Evolutionary conservation across 2,888 invertebrate species (phyloP).

Genomic region (Cerastis leucographa): DNA sequence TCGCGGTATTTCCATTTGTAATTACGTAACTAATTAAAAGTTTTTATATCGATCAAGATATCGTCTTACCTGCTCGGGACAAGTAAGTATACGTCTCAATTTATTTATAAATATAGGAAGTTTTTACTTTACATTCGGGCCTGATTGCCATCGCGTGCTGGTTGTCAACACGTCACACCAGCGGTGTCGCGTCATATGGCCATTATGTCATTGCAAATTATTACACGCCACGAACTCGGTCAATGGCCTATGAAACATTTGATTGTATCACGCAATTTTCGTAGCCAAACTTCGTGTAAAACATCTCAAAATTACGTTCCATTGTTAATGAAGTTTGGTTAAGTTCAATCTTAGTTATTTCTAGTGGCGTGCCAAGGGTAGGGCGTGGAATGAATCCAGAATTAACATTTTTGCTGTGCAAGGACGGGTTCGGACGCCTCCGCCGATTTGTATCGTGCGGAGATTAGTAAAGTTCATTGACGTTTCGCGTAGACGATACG

Average conservation of each 20-base stretch:
- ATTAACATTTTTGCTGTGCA: slow-evolving; percentile 78
- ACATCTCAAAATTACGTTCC: slow-evolving; percentile 72
- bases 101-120: slow-evolving; percentile 19
- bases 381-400: slow-evolving; percentile 76
- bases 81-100: not conserved
- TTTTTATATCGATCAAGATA: slow-evolving; percentile 46
- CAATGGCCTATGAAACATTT: slow-evolving; percentile 75
- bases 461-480: slow-evolving; percentile 88
- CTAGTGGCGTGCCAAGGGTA: slow-evolving; percentile 71
- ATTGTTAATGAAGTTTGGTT: slow-evolving; percentile 75
- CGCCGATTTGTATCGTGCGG: slow-evolving; percentile 80
- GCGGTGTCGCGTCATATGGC: slow-evolving; percentile 62
- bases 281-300: slow-evolving; percentile 66
- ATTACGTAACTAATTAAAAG: slow-evolving; percentile 59
- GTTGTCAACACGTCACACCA: slow-evolving; percentile 65
- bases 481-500: slow-evolving; percentile 81
- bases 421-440: slow-evolving; percentile 74
- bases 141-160: slow-evolving; percentile 55
- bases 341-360: slow-evolving; percentile 77
- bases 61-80: slow-evolving; percentile 6
- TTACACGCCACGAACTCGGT: slow-evolving; percentile 71
- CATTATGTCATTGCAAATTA: slow-evolving; percentile 75
- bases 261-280: slow-evolving; percentile 71
- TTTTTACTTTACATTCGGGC: slow-evolving; percentile 39
- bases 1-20: slow-evolving; percentile 55